These are phyloP conservation scores for Tolypeutes matacus DNA, from an alignment of 2,797 vertebrate genomes.

Conservation along the genomic window DNA sequence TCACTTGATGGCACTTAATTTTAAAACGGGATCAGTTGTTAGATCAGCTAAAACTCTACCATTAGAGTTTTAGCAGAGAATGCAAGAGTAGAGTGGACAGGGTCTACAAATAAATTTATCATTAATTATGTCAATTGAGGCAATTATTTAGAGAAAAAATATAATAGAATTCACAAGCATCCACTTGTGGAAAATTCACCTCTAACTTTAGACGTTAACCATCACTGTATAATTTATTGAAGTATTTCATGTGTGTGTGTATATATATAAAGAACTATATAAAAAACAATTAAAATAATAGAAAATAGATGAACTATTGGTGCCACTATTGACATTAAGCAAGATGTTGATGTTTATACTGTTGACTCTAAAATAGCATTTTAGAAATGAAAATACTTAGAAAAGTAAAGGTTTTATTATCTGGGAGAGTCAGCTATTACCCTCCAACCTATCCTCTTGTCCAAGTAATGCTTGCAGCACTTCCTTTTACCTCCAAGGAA, in stretches of 20 bases:
- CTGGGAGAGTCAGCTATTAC: neutral
- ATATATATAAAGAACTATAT: neutral
- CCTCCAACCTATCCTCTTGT: fast-evolving
- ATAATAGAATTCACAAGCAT: neutral
- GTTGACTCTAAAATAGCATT: neutral
- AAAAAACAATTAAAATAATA: neutral
- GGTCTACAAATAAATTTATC: neutral
- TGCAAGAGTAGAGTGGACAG: neutral
- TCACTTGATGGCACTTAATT: neutral
- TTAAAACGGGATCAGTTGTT: slow-evolving; percentile 40
- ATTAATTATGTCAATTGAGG: neutral
- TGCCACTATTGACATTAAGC: neutral
- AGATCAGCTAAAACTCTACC: neutral
- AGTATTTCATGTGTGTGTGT: neutral
- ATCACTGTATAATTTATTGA: neutral
- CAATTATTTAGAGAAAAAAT: neutral
- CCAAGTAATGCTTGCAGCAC: neutral
- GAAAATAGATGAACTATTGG: neutral
- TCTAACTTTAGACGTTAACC: neutral
- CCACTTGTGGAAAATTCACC: neutral
- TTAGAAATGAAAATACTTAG: neutral
- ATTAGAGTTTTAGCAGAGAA: no score
- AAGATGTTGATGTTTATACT: neutral
- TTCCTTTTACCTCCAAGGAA: slow-evolving; percentile 7
- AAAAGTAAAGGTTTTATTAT: neutral